Evolutionary conservation across 1,140 invertebrate genomes (phyloP).

Genomic region (Micrasema minimum): DNA sequence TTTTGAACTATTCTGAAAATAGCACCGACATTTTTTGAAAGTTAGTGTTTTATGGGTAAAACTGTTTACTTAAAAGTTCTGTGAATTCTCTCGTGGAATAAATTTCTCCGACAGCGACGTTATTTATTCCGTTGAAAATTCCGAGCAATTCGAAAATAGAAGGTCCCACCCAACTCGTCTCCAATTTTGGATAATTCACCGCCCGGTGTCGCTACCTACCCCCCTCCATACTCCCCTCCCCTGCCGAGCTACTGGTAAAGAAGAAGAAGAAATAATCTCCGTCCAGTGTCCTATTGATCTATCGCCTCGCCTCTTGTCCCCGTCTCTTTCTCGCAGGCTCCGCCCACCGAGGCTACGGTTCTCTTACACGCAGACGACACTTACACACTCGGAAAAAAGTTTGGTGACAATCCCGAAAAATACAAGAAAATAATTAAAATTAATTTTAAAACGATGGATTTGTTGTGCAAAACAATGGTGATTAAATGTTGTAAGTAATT

Average conservation of each 20-base stretch:
- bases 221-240: slow-evolving; percentile 3
- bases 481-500: no score
- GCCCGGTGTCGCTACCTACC: slow-evolving; percentile 18
- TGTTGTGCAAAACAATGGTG: no score
- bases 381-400: background rate
- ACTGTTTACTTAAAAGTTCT: no score
- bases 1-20: no score
- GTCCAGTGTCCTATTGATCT: slow-evolving; percentile 49
- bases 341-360: slow-evolving; percentile 34
- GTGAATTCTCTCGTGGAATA: slow-evolving; percentile 2
- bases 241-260: background rate
- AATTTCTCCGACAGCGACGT: background rate
- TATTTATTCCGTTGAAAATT: slow-evolving; percentile 7
- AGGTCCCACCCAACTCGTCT: slow-evolving; percentile 9
- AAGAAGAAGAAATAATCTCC: slow-evolving; percentile 44
- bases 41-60: no score
- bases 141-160: slow-evolving; percentile 25
- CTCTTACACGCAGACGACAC: background rate
- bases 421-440: background rate
- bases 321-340: slow-evolving; percentile 30
- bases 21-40: no score
- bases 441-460: background rate
- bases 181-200: slow-evolving; percentile 36
- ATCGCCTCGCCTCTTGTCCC: slow-evolving; percentile 36
- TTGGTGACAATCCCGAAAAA: slow-evolving; percentile 4